These are phyloP conservation scores for Eublepharis macularius DNA, from an alignment of 2,113 vertebrate species.

Conservation along the genomic window DNA sequence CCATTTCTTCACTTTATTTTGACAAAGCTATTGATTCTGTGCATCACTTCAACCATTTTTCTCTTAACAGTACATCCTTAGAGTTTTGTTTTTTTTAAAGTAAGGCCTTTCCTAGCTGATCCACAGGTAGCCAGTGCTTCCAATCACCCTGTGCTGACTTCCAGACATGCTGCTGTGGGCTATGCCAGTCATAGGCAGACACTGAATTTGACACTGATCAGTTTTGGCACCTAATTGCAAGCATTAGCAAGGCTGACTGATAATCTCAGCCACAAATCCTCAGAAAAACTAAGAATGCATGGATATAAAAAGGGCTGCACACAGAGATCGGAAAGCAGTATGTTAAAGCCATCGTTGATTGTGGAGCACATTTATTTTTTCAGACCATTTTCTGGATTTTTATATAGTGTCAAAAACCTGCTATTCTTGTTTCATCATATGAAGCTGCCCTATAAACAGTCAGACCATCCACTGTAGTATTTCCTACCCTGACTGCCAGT, in stretches of 20 bases:
- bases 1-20: conserved; percentile 19
- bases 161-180: not conserved
- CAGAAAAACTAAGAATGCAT: not conserved
- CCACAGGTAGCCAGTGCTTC: not conserved
- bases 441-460: not conserved
- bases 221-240: not conserved
- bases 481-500: not conserved
- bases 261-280: not conserved
- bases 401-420: not conserved
- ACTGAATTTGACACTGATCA: not conserved
- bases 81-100: conserved; percentile 27
- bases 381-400: not conserved
- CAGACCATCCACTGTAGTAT: not conserved
- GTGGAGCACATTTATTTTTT: not conserved
- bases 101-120: conserved; percentile 3
- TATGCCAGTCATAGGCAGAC: not conserved
- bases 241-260: not conserved
- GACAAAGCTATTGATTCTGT: conserved; percentile 47
- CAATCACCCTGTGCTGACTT: not conserved
- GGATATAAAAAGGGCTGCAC: not conserved
- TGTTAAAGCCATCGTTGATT: not conserved
- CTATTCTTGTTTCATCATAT: not conserved
- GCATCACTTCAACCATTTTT: conserved; percentile 51
- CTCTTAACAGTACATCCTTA: conserved; percentile 32
- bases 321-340: not conserved